Percentiles rank a stretch among this genome's conserved stretches.
Conservation (phyloP, 2,888 invertebrate genomes). For the Spodoptera littoralis region DNA sequence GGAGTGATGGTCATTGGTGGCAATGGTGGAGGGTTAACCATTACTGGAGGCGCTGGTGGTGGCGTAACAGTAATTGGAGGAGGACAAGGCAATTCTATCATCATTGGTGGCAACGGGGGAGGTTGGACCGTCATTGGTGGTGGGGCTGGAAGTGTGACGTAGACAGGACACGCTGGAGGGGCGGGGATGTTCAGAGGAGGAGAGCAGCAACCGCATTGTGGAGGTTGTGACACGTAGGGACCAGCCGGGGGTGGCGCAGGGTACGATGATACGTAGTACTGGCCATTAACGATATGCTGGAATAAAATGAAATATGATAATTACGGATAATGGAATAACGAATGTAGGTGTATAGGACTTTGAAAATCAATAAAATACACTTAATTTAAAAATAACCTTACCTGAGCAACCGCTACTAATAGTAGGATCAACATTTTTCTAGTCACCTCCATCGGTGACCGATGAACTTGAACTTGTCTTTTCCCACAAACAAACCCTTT, state of each 20-base stretch:
- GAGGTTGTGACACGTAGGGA: slow-evolving; percentile 53
- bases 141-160: slow-evolving; percentile 75
- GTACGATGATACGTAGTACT: slow-evolving; percentile 71
- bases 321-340: neutral
- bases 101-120: slow-evolving; percentile 69
- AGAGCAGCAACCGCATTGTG: slow-evolving; percentile 55
- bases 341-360: neutral
- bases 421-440: slow-evolving; percentile 65
- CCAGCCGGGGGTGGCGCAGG: slow-evolving; percentile 30
- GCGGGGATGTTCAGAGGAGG: slow-evolving; percentile 63
- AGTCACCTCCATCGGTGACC: slow-evolving; percentile 71
- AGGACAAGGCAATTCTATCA: slow-evolving; percentile 70
- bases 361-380: slow-evolving; percentile 5
- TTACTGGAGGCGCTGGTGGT: slow-evolving; percentile 69
- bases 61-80: slow-evolving; percentile 74
- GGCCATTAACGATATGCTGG: slow-evolving; percentile 70
- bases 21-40: slow-evolving; percentile 68
- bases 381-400: slow-evolving; percentile 60
- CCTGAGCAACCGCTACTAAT: slow-evolving; percentile 69
- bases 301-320: slow-evolving; percentile 40
- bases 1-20: slow-evolving; percentile 75
- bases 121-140: slow-evolving; percentile 70
- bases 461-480: slow-evolving; percentile 61
- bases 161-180: slow-evolving; percentile 70
- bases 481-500: slow-evolving; percentile 54